A percentile compares a stretch with the other conserved stretches of the same genome.
phyloP scores from a whole-genome alignment of 2,113 vertebrate species.

The Cebus imitator region DNA sequence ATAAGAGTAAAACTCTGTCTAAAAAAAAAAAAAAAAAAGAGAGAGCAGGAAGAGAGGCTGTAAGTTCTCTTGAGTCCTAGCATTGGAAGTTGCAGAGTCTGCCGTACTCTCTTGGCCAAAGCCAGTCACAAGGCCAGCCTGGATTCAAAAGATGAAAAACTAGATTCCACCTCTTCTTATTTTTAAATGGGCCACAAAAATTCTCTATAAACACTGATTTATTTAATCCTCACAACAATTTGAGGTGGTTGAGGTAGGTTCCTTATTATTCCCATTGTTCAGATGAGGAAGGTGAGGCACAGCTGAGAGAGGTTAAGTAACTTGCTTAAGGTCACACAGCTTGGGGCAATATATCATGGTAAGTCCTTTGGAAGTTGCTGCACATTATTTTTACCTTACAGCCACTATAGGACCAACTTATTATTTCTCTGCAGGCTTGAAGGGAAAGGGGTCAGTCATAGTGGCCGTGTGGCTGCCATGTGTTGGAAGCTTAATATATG shows the following conservation, averaged over 20 bases:
- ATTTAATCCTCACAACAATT: neutral
- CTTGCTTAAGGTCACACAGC: neutral
- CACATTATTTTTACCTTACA: neutral
- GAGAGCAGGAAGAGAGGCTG: neutral
- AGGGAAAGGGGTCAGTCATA: neutral
- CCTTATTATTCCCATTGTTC: neutral
- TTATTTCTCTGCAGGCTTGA: neutral
- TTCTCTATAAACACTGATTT: neutral
- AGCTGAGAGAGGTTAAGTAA: neutral
- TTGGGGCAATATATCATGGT: neutral
- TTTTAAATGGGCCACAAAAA: neutral
- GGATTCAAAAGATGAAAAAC: neutral
- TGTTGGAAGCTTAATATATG: neutral
- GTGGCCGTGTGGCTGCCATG: neutral
- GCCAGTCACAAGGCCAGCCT: neutral
- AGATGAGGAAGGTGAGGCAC: neutral
- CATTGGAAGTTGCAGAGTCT: neutral
- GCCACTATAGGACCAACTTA: neutral
- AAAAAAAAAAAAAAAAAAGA: no score
- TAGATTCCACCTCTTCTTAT: neutral
- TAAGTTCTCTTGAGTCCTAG: neutral
- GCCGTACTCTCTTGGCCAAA: neutral
- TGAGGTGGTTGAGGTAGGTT: neutral
- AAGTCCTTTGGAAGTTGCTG: neutral
- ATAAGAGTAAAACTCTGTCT: no score